Evolutionary conservation across 2,888 invertebrate genomes (phyloP).

Genomic region (Pasiphila rectangulata): DNA sequence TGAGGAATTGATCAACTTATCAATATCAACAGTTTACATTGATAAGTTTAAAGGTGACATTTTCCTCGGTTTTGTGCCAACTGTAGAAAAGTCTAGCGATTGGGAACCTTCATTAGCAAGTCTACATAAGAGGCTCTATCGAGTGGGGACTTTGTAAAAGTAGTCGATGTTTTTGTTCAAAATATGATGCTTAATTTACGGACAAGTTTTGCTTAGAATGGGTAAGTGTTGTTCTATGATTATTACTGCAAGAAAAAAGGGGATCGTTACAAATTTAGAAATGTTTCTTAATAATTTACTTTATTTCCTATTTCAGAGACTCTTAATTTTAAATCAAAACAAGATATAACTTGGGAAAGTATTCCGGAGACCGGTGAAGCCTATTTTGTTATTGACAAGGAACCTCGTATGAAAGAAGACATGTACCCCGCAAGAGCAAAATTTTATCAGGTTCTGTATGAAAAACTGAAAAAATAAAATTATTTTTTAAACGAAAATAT

Average conservation of each 20-base stretch:
- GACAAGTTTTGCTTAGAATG: constrained; percentile 83
- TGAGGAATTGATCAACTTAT: constrained; percentile 52
- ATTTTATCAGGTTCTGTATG: constrained; percentile 56
- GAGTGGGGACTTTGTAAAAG: constrained; percentile 66
- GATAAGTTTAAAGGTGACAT: constrained; percentile 57
- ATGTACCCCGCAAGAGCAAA: constrained; percentile 55
- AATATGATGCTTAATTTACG: constrained; percentile 77
- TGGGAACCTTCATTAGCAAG: constrained; percentile 70
- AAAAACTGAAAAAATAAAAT: constrained; percentile 6
- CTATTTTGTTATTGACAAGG: constrained; percentile 58
- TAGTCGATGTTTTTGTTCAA: constrained; percentile 67
- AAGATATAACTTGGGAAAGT: constrained; percentile 60
- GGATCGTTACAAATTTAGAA: no score
- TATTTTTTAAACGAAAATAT: neutral
- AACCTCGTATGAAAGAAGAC: constrained; percentile 54
- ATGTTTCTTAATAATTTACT: no score
- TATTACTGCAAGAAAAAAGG: no score
- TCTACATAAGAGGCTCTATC: constrained; percentile 58
- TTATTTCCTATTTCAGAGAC: constrained; percentile 51
- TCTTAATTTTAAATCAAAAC: constrained; percentile 58
- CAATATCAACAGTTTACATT: constrained; percentile 45
- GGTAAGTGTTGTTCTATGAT: no score
- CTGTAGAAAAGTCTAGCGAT: constrained; percentile 60
- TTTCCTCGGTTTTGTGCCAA: constrained; percentile 74
- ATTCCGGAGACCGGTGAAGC: constrained; percentile 41